Base-by-base conservation (phyloP, 1,140 invertebrate genomes). In the Cherax destructor region DNA sequence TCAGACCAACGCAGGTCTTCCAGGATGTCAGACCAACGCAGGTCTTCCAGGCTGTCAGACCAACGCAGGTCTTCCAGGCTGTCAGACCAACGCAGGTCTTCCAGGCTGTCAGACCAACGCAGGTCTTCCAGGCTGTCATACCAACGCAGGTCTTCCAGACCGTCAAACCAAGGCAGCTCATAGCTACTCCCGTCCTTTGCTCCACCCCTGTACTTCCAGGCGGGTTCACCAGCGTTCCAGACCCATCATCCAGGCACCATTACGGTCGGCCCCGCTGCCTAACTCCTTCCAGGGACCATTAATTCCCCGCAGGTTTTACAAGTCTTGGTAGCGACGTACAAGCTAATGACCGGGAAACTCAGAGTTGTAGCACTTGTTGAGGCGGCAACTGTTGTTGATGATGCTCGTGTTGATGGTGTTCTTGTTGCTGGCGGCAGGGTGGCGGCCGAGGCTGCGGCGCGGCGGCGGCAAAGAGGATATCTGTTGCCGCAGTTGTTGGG, bases 271-370 rank as follows among this genome's bases (percentile, higher is more conserved):
- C 69, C n/a, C 69, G 69, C 69, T 74, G 69, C 69, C 69, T 74
- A 74, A 74, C 69, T 74, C 69, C 69, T 74, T 74, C 69, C 69
- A 74, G 69, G 6, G 6, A n/a, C 69, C n/a, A 74, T 74, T 74
- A 74, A 74, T 74, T 74, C 69, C 69, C 21, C n/a, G 18, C n/a
- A 74, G 69, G 69, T 74, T 74, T 74, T 74, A 74, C 69, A 74
- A 30, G 69, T 74, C 69, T 30, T 24, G 69, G 21, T 74, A 30
- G 69, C 69, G 69, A 30, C 24, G 69, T 24, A n/a, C n/a, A 74
- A 74, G n/a, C n/a, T 74, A 74, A 74, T 74, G 69, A n/a, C 69
- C 69, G 69, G 24, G 69, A 74, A 74, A 74, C 69, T 74, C 5
- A 7, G 7, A 4, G 24, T 24, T 74, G 11, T 30, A 74, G n/a